Evolutionary conservation across 1,140 invertebrate species (phyloP).

Genomic region (Apolygus lucorum): DNA sequence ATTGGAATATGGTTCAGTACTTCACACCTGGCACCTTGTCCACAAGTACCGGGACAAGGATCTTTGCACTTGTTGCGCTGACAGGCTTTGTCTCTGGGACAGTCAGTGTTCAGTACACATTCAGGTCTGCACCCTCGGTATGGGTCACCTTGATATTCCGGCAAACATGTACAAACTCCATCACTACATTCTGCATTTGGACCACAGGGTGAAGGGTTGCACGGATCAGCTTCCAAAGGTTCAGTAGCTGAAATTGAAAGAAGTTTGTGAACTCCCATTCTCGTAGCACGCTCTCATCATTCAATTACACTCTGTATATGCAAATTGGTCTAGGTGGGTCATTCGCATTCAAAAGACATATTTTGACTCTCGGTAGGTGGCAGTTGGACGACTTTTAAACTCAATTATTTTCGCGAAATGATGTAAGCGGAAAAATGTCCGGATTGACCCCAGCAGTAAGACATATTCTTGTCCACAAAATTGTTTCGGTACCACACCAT

Average conservation of each 20-base stretch:
- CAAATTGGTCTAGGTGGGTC: no score
- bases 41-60: conserved; percentile 46
- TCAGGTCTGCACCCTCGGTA: conserved; percentile 61
- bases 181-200: conserved; percentile 52
- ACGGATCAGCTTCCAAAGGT: conserved; percentile 31
- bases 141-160: conserved; percentile 60
- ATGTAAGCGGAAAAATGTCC: no score
- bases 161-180: conserved; percentile 58
- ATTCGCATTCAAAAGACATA: no score
- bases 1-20: conserved; percentile 40
- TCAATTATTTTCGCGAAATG: no score
- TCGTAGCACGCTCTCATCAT: background rate
- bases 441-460: no score
- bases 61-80: conserved; percentile 63
- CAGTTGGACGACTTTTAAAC: no score
- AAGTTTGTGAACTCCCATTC: conserved; percentile 38
- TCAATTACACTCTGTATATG: no score
- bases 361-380: no score
- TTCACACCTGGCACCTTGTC: conserved; percentile 39
- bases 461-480: no score
- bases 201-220: conserved; percentile 57
- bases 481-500: no score
- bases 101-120: conserved; percentile 62
- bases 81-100: conserved; percentile 59
- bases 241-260: conserved; percentile 37